These are phyloP conservation scores for Arothron firmamentum DNA, from an alignment of 2,113 vertebrate species.

Conservation along the genomic window DNA sequence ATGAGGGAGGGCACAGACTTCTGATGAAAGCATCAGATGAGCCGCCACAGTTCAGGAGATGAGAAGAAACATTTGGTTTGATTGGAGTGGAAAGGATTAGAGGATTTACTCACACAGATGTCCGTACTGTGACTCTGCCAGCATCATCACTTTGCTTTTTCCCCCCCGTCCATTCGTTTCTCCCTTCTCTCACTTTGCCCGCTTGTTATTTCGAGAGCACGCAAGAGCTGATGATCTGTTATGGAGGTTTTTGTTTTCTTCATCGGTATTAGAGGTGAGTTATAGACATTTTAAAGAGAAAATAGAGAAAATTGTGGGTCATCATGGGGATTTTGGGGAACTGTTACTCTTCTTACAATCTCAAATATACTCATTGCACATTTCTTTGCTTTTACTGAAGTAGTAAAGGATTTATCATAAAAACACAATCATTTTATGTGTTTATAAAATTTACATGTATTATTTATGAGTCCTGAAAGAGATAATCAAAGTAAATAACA, in stretches of 20 bases:
- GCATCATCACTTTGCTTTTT: conserved; percentile 15
- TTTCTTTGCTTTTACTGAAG: too few species aligned
- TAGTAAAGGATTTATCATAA: too few species aligned
- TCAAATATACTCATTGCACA: too few species aligned
- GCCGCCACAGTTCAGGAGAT: conserved; percentile 36
- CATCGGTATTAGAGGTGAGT: conserved; percentile 34
- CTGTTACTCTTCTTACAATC: too few species aligned
- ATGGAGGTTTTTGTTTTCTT: background rate
- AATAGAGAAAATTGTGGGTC: background rate
- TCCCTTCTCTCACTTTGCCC: background rate
- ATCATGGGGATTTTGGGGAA: too few species aligned
- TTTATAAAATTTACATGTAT: too few species aligned
- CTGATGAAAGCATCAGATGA: conserved; percentile 23
- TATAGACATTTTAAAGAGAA: background rate
- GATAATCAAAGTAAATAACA: too few species aligned
- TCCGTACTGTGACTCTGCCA: conserved; percentile 25
- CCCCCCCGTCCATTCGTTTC: background rate
- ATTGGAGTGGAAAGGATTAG: conserved; percentile 48
- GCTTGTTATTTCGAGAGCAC: background rate
- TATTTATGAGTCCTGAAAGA: too few species aligned
- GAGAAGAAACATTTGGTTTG: conserved; percentile 45
- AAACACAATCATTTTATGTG: too few species aligned
- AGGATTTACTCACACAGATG: conserved; percentile 53
- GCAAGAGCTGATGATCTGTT: background rate
- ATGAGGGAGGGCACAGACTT: background rate